Evolutionary conservation across 2,113 vertebrate genomes (phyloP).

Genomic region (Callocephalon fimbriatum): DNA sequence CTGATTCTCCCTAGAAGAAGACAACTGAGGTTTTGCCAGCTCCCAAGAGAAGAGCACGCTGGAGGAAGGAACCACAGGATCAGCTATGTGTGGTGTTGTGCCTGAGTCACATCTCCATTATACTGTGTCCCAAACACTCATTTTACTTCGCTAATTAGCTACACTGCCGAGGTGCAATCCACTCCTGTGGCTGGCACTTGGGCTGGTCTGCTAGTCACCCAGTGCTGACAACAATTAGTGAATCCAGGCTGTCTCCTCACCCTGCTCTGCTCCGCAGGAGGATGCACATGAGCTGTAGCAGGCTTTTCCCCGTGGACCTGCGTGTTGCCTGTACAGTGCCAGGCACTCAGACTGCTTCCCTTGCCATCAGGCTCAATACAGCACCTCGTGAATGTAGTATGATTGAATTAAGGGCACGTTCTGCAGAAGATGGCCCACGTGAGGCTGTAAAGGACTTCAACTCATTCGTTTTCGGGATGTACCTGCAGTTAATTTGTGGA

Average conservation of each 20-base stretch:
- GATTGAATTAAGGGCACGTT: background rate
- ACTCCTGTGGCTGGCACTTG: rapidly evolving
- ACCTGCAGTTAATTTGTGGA: background rate
- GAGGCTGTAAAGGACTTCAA: background rate
- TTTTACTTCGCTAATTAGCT: background rate
- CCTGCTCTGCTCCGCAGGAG: background rate
- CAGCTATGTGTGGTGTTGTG: background rate
- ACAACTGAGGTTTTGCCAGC: background rate
- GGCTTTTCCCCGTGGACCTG: background rate
- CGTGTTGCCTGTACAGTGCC: background rate
- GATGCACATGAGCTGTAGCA: background rate
- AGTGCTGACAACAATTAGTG: background rate
- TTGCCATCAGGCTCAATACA: background rate
- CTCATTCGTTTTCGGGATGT: background rate
- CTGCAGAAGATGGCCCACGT: background rate
- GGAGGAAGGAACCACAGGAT: background rate
- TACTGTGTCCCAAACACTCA: background rate
- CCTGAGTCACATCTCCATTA: background rate
- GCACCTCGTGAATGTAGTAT: background rate
- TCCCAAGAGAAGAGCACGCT: background rate
- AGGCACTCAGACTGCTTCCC: background rate
- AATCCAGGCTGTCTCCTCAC: background rate
- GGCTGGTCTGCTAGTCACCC: background rate
- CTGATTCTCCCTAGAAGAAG: background rate
- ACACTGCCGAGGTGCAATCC: rapidly evolving